Evolutionary conservation across 2,888 invertebrate species (phyloP).

Genomic region (Eupeodes luniger): DNA sequence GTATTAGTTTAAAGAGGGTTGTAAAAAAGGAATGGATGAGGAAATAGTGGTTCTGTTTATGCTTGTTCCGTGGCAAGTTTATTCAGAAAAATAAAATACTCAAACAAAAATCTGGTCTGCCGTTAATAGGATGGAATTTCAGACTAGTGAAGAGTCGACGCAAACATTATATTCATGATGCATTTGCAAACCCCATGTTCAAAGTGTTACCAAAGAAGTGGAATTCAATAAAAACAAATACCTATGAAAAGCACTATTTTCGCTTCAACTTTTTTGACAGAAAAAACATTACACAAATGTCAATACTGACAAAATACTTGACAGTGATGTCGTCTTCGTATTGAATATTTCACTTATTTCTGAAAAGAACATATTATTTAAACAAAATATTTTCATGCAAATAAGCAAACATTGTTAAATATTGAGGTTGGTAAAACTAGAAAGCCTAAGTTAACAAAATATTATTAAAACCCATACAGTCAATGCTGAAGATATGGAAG

Average conservation of each 20-base stretch:
- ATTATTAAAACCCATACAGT: no score
- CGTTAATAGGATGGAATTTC: constrained; percentile 71
- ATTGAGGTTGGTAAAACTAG: no score
- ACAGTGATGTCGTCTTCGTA: no score
- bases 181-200: neutral
- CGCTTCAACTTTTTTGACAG: neutral
- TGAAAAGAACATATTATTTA: no score
- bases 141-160: constrained; percentile 34
- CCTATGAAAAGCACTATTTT: neutral
- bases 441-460: no score
- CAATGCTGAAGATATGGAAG: no score
- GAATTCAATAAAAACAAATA: neutral
- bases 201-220: neutral
- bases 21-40: neutral
- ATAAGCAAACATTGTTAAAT: no score
- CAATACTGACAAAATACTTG: no score
- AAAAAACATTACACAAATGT: no score
- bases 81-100: neutral
- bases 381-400: no score
- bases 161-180: constrained; percentile 25
- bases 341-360: no score
- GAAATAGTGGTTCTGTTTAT: constrained; percentile 59
- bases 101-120: constrained; percentile 48
- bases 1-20: neutral
- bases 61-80: constrained; percentile 65